phyloP scores from a whole-genome alignment of 1,140 invertebrate genomes.

The Phthorimaea operculella region DNA sequence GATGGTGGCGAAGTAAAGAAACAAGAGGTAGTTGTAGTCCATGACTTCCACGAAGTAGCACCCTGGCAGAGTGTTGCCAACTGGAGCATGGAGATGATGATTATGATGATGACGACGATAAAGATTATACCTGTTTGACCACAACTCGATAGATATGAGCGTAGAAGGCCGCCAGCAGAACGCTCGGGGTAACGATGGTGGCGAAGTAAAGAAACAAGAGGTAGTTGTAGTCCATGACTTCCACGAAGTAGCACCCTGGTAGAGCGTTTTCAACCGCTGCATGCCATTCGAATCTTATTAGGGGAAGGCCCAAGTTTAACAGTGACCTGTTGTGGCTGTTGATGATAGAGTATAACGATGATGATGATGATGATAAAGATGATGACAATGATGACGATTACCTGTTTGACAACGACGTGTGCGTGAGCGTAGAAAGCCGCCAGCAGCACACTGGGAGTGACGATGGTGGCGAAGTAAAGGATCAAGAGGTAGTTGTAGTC shows the following conservation, averaged over 20 bases:
- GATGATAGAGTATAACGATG: too few relatives aligned
- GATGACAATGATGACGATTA: too few relatives aligned
- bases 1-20: constrained; percentile 90
- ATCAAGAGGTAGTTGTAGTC: constrained; percentile 89
- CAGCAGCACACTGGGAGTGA: constrained; percentile 87
- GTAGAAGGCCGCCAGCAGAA: constrained; percentile 86
- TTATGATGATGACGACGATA: too few relatives aligned
- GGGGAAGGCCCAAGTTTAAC: too few relatives aligned
- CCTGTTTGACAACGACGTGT: too few relatives aligned
- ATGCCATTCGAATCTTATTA: too few relatives aligned
- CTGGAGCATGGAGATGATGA: constrained; percentile 80
- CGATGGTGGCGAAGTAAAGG: constrained; percentile 89
- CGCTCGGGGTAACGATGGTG: constrained; percentile 87
- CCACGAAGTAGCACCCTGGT: constrained; percentile 79
- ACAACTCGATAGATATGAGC: constrained; percentile 89
- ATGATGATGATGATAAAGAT: too few relatives aligned
- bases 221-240: constrained; percentile 90
- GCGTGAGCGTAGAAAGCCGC: constrained; percentile 89
- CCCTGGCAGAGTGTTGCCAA: constrained; percentile 59
- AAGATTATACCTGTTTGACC: constrained; percentile 89
- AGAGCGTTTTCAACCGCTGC: constrained; percentile 65
- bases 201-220: constrained; percentile 89
- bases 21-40: constrained; percentile 89
- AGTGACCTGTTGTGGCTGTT: too few relatives aligned
- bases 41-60: constrained; percentile 89